Percentiles rank a stretch among this genome's conserved stretches.
Evolutionary conservation across 2,113 vertebrate species (phyloP).

Genomic region (Lasiurus cinereus): DNA sequence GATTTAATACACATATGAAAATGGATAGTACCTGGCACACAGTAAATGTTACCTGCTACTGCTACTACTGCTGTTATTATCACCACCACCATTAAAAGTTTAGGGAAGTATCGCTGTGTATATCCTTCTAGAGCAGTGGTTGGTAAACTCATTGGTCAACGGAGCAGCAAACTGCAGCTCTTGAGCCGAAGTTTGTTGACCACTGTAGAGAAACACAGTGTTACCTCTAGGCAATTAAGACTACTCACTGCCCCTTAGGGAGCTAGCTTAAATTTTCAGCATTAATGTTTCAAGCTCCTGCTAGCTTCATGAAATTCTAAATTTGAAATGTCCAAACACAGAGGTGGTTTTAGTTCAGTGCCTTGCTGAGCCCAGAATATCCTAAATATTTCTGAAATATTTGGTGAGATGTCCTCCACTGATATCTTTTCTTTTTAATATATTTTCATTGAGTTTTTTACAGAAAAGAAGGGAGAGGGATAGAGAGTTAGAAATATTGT

Average conservation of each 20-base stretch:
- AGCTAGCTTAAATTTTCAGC: not conserved
- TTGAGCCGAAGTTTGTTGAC: no score
- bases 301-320: not conserved
- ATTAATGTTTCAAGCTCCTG: not conserved
- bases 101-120: not conserved
- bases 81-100: not conserved
- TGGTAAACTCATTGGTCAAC: no score
- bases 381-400: constrained; percentile 6
- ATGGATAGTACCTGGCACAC: not conserved
- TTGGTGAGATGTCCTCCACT: not conserved
- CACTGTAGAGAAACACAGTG: not conserved
- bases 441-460: no score
- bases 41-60: not conserved
- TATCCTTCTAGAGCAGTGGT: not conserved
- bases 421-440: not conserved
- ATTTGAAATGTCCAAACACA: constrained; percentile 15
- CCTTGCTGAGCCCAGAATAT: constrained; percentile 35
- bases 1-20: not conserved
- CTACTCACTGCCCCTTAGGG: not conserved
- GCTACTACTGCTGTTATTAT: not conserved
- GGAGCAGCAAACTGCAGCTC: no score
- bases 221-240: not conserved
- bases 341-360: not conserved
- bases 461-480: no score
- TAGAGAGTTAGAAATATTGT: no score